phyloP scores from a whole-genome alignment of 1,140 invertebrate genomes.

The Drosophila biarmipes region DNA sequence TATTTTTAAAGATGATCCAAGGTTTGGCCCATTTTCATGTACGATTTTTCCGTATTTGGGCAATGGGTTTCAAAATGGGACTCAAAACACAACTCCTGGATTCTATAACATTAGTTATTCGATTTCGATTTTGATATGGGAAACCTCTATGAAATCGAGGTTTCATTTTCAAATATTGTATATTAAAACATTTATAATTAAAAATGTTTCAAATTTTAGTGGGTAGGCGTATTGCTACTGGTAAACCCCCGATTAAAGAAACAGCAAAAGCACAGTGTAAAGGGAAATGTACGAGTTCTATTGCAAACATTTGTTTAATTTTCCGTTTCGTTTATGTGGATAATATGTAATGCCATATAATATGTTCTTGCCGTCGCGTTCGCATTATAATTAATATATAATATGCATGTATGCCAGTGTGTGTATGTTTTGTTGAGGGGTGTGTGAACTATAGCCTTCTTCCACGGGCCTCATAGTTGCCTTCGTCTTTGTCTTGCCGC shows the following conservation, averaged over 20 bases:
- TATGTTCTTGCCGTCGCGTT: slow-evolving; percentile 45
- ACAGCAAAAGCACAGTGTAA: slow-evolving; percentile 10
- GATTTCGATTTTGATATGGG: no score
- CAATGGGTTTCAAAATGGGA: no score
- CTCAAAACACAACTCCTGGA: no score
- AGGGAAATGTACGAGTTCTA: slow-evolving; percentile 70
- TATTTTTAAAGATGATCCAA: no score
- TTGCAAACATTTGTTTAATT: slow-evolving; percentile 79
- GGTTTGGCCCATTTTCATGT: no score
- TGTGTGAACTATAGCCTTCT: slow-evolving; percentile 29
- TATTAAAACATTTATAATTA: no score
- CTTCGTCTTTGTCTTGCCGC: neutral
- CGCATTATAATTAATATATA: slow-evolving; percentile 56
- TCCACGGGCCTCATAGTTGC: slow-evolving; percentile 15
- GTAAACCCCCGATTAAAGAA: neutral
- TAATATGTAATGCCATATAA: slow-evolving; percentile 69
- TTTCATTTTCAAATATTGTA: no score
- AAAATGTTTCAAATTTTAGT: no score
- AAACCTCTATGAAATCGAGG: no score
- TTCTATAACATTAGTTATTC: no score
- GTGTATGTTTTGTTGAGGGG: slow-evolving; percentile 13
- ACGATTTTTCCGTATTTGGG: no score
- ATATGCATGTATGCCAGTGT: slow-evolving; percentile 29
- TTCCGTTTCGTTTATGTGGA: slow-evolving; percentile 67
- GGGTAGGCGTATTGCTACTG: no score